Evolutionary conservation across 2,888 invertebrate genomes (phyloP).

Genomic region (Cephonodes hylas): DNA sequence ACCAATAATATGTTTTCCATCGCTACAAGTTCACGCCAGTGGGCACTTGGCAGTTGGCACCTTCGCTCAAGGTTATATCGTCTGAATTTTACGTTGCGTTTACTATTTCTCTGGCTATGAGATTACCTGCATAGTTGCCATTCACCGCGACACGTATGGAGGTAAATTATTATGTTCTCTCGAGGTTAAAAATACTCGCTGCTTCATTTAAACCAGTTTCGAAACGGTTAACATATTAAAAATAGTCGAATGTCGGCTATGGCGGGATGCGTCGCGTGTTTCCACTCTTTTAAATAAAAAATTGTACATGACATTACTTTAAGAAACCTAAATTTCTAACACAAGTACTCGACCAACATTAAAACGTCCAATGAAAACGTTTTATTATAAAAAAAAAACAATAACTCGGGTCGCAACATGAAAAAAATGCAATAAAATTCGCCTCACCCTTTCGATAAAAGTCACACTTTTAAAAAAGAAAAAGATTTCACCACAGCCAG

Average conservation of each 20-base stretch:
- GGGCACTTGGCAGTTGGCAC: constrained; percentile 48
- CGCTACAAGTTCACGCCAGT: constrained; percentile 44
- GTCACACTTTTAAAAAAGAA: not conserved
- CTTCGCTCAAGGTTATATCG: constrained; percentile 48
- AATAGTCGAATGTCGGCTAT: constrained; percentile 20
- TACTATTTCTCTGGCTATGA: constrained; percentile 48
- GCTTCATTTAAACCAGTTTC: constrained; percentile 35
- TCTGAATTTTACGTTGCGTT: constrained; percentile 50
- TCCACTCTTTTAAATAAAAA: not conserved
- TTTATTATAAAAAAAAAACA: not conserved
- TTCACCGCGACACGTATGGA: constrained; percentile 40
- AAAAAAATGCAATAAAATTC: not conserved
- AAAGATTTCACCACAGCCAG: not conserved
- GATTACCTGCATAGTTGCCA: constrained; percentile 46
- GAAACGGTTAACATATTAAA: constrained; percentile 24
- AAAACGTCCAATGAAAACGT: not conserved
- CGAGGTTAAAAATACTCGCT: constrained; percentile 35
- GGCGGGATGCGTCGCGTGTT: not conserved
- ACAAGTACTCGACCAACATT: too few relatives aligned
- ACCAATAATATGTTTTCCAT: constrained; percentile 46
- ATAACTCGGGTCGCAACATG: not conserved
- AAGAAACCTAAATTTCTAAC: too few relatives aligned
- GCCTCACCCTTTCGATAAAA: not conserved
- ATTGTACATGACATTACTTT: not conserved
- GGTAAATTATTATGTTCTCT: constrained; percentile 33